Conservation (phyloP, 2,113 vertebrate species). For the Neodontobutis hainanensis region DNA sequence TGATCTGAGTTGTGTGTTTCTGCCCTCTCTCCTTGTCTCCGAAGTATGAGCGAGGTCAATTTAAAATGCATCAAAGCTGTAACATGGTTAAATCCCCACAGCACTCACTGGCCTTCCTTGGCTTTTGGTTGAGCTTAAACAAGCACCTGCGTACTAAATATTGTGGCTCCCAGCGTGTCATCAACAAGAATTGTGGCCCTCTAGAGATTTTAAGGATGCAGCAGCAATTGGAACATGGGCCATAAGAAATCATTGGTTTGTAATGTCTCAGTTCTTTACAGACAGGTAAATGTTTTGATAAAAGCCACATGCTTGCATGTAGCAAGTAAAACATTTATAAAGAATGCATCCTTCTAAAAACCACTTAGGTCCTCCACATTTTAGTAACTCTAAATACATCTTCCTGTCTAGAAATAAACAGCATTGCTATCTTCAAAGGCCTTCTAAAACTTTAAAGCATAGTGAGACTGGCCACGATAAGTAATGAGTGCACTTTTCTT, state of each 20-base stretch:
- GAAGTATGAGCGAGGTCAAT: conserved; percentile 73
- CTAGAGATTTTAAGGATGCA: conserved; percentile 11
- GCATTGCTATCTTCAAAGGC: not conserved
- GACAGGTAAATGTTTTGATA: no score
- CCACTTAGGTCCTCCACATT: not conserved
- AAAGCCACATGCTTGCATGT: not conserved
- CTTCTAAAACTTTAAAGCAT: not conserved
- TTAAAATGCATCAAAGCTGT: conserved; percentile 72
- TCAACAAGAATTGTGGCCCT: conserved; percentile 21
- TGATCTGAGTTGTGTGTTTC: conserved; percentile 75
- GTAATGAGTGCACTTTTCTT: not conserved
- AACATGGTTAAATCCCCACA: conserved; percentile 66
- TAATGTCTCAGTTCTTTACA: no score
- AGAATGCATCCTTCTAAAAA: not conserved
- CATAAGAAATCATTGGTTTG: no score
- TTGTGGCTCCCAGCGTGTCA: conserved; percentile 27
- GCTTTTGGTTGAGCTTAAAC: conserved; percentile 60
- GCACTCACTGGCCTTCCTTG: conserved; percentile 62
- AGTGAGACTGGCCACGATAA: not conserved
- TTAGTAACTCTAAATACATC: not conserved
- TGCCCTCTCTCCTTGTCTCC: conserved; percentile 65
- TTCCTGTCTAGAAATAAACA: conserved; percentile 2
- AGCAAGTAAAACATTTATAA: not conserved
- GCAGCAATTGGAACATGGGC: not conserved
- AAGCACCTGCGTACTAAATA: conserved; percentile 63